These are phyloP conservation scores for Ormyrus rosae DNA, from an alignment of 2,888 invertebrate species.

Conservation along the genomic window DNA sequence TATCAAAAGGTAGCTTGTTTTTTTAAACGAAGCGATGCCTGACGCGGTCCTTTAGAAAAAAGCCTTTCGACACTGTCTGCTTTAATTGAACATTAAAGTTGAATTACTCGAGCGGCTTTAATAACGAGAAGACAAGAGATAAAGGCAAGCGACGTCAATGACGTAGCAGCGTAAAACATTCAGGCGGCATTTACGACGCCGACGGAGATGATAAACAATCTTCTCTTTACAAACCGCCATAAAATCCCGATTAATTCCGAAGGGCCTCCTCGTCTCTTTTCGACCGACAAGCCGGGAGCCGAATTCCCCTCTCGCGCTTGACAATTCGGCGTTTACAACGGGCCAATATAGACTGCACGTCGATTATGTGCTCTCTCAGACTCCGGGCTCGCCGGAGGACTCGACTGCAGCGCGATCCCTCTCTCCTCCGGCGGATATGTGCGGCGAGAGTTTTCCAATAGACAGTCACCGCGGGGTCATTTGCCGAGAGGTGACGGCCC, in stretches of 20 bases:
- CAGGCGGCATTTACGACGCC: no score
- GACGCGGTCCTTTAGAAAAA: no score
- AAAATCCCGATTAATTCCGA: no score
- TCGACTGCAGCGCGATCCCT: neutral
- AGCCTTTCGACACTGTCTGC: neutral
- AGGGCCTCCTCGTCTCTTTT: no score
- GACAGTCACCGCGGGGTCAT: conserved; percentile 61
- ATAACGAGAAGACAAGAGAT: no score
- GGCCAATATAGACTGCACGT: neutral
- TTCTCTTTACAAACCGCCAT: no score
- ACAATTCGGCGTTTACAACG: neutral
- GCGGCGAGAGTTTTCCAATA: conserved; percentile 54
- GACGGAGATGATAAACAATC: no score
- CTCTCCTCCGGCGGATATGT: neutral
- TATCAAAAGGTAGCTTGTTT: no score
- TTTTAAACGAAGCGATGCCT: no score
- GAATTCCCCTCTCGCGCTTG: conserved; percentile 15
- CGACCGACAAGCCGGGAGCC: neutral
- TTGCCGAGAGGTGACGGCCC: conserved; percentile 64
- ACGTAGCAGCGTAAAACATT: no score
- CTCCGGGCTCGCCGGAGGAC: neutral
- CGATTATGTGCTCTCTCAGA: conserved; percentile 24
- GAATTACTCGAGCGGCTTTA: no score
- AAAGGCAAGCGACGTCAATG: neutral
- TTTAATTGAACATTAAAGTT: no score